Percentiles rank a stretch among this genome's conserved stretches.
phyloP scores from a whole-genome alignment of 2,888 invertebrate genomes.

The Lithosia quadra region DNA sequence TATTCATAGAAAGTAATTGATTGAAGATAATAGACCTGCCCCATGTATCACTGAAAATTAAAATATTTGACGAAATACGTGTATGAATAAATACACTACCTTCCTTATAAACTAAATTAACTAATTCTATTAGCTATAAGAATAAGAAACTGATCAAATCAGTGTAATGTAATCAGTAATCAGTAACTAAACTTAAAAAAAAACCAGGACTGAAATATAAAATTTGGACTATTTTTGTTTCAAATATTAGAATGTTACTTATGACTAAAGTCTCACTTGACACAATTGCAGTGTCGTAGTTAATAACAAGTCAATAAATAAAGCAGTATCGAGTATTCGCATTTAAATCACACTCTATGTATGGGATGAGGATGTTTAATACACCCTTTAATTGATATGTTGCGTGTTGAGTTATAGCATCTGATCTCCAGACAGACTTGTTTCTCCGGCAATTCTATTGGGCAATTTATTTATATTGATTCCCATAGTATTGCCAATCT shows the following conservation, averaged over 20 bases:
- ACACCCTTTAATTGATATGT: slow-evolving; percentile 83
- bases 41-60: too few relatives aligned
- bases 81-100: too few relatives aligned
- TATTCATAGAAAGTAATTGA: too few relatives aligned
- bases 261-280: slow-evolving; percentile 38
- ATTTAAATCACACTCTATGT: slow-evolving; percentile 69
- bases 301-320: slow-evolving; percentile 55
- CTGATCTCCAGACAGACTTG: slow-evolving; percentile 71
- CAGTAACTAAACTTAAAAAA: too few relatives aligned
- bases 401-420: slow-evolving; percentile 80
- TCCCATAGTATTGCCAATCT: slow-evolving; percentile 75
- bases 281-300: slow-evolving; percentile 52
- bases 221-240: too few relatives aligned
- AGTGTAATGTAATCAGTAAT: too few relatives aligned
- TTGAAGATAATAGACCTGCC: too few relatives aligned
- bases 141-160: too few relatives aligned
- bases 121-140: too few relatives aligned
- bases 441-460: slow-evolving; percentile 79
- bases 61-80: too few relatives aligned
- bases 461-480: slow-evolving; percentile 83
- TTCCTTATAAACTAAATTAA: too few relatives aligned
- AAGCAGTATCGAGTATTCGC: slow-evolving; percentile 52
- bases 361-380: slow-evolving; percentile 74
- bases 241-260: slow-evolving; percentile 32
- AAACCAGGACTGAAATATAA: too few relatives aligned